Percentiles rank a stretch among this genome's conserved stretches.
Conservation (phyloP, 2,888 invertebrate species). For the Harpagoxenus sublaevis region DNA sequence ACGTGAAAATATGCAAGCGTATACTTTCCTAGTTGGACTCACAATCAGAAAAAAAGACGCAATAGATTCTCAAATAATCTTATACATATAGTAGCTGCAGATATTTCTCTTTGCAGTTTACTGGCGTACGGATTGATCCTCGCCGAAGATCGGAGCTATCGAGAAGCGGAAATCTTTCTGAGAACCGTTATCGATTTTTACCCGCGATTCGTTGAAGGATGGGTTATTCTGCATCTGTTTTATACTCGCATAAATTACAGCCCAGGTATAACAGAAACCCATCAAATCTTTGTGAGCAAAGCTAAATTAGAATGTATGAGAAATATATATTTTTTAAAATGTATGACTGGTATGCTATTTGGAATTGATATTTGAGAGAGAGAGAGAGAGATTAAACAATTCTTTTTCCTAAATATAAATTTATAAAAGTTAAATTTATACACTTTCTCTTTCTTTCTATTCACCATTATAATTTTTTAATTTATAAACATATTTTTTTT, state of each 20-base stretch:
- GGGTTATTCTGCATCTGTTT: conserved; percentile 78
- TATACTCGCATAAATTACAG: conserved; percentile 77
- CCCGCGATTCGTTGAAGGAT: conserved; percentile 78
- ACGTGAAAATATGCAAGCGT: conserved; percentile 36
- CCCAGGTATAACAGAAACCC: conserved; percentile 70
- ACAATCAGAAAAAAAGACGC: not conserved
- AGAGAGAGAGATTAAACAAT: too few species aligned
- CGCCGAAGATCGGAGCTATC: conserved; percentile 68
- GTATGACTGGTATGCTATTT: too few species aligned
- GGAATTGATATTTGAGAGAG: too few species aligned
- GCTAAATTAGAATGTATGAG: not conserved
- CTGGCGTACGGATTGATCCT: conserved; percentile 76
- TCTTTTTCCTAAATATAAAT: too few species aligned
- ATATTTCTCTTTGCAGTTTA: conserved; percentile 66
- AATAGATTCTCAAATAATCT: not conserved
- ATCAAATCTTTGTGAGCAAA: not conserved
- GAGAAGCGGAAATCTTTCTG: conserved; percentile 77
- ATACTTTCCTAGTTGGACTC: not conserved
- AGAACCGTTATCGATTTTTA: conserved; percentile 74
- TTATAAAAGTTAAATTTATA: too few species aligned
- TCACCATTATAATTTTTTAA: too few species aligned
- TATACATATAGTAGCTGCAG: not conserved
- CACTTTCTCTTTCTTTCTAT: too few species aligned
- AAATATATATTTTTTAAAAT: not conserved
- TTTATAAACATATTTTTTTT: not conserved